A percentile compares a stretch with the other conserved stretches of the same genome.
Conservation (phyloP, 2,888 invertebrate genomes). For the Brassicogethes aeneus region DNA sequence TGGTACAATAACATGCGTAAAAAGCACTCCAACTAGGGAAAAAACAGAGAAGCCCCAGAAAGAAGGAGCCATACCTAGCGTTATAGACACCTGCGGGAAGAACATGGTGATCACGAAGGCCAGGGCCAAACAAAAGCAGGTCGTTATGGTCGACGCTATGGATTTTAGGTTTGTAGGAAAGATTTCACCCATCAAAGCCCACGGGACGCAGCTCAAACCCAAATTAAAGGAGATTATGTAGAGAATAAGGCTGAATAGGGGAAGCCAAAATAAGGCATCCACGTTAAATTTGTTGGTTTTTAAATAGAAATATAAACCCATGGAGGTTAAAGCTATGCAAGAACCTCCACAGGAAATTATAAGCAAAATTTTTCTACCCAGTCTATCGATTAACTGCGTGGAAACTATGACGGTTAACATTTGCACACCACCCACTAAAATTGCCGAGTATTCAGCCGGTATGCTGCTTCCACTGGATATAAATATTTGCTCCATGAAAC, state of each 20-base stretch:
- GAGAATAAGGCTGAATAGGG: slow-evolving; percentile 57
- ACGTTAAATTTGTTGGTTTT: slow-evolving; percentile 13
- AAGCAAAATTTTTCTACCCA: slow-evolving; percentile 64
- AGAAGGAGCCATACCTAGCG: neutral
- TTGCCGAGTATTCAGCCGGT: slow-evolving; percentile 56
- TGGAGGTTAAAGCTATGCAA: slow-evolving; percentile 42
- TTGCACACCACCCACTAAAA: slow-evolving; percentile 69
- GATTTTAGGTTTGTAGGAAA: slow-evolving; percentile 71
- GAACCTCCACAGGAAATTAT: slow-evolving; percentile 58
- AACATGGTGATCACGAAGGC: slow-evolving; percentile 12
- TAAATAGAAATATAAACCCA: slow-evolving; percentile 23
- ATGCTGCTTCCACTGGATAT: slow-evolving; percentile 33
- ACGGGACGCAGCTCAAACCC: slow-evolving; percentile 66
- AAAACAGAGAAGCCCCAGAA: neutral
- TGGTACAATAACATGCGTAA: neutral
- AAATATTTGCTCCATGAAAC: slow-evolving; percentile 67
- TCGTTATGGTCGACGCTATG: slow-evolving; percentile 39
- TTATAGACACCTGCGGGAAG: neutral
- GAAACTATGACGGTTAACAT: slow-evolving; percentile 60
- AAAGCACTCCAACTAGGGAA: neutral
- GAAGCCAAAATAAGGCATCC: slow-evolving; percentile 54
- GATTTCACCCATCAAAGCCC: slow-evolving; percentile 76
- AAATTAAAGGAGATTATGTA: slow-evolving; percentile 63
- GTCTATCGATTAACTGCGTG: slow-evolving; percentile 64
- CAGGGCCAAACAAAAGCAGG: slow-evolving; percentile 12